phyloP scores from a whole-genome alignment of 1,140 invertebrate genomes.

The Arion vulgaris region DNA sequence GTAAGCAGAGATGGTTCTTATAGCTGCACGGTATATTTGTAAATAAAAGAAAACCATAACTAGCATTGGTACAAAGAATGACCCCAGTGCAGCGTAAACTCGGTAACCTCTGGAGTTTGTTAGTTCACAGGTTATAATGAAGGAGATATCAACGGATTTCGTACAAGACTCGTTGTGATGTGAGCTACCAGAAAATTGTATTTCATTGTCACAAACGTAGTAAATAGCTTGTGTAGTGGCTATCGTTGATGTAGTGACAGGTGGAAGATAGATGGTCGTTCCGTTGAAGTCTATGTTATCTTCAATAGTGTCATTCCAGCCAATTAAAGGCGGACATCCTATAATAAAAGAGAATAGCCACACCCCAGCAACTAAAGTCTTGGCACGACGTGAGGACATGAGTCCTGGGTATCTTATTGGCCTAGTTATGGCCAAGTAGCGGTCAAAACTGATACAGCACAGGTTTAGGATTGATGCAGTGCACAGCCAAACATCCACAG shows the following conservation, averaged over 20 bases:
- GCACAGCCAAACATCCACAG: conserved; percentile 74
- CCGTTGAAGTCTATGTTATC: background rate
- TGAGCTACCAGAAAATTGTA: too few species aligned
- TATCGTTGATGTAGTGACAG: background rate
- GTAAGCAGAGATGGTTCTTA: conserved; percentile 89
- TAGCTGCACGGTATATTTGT: conserved; percentile 91
- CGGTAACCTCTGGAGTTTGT: conserved; percentile 95
- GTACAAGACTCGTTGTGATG: background rate
- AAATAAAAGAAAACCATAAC: conserved; percentile 98
- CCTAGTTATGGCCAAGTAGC: conserved; percentile 75
- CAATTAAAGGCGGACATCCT: conserved; percentile 93
- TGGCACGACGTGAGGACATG: conserved; percentile 85
- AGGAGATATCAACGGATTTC: background rate
- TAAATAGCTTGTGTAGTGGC: background rate
- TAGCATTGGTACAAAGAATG: conserved; percentile 95
- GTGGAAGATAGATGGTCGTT: background rate
- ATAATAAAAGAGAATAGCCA: conserved; percentile 93
- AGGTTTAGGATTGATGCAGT: conserved; percentile 75
- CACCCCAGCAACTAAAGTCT: conserved; percentile 88
- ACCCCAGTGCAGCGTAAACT: conserved; percentile 91
- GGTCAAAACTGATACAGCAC: conserved; percentile 74
- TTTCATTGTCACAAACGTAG: background rate
- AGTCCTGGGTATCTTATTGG: conserved; percentile 80
- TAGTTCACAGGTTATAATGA: conserved; percentile 80
- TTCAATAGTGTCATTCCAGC: conserved; percentile 79